Evolutionary conservation across 2,113 vertebrate species (phyloP).

Genomic region (Rhinichthys klamathensis): DNA sequence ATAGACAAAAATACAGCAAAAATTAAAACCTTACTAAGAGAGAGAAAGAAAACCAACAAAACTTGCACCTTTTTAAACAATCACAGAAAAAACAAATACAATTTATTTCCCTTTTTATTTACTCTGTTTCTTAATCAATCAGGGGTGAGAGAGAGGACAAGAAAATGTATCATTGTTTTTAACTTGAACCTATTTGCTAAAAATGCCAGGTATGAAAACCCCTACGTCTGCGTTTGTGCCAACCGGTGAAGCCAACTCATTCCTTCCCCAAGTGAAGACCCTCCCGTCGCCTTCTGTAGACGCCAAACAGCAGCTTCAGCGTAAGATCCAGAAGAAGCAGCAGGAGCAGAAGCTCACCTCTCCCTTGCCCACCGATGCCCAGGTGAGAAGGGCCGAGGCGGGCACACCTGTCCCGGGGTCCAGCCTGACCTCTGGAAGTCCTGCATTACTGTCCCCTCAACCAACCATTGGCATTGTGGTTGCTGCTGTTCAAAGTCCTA

Average conservation of each 20-base stretch:
- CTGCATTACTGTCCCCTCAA: slow-evolving; percentile 86
- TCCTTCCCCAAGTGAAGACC: slow-evolving; percentile 88
- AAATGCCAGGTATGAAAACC: slow-evolving; percentile 82
- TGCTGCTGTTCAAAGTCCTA: slow-evolving; percentile 86
- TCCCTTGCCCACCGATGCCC: slow-evolving; percentile 81
- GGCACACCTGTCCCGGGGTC: slow-evolving; percentile 70
- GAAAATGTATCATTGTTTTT: not conserved
- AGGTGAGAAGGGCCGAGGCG: slow-evolving; percentile 80
- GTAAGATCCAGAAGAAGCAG: slow-evolving; percentile 91
- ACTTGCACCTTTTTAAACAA: too few species aligned
- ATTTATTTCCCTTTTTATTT: too few species aligned
- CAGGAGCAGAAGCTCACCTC: slow-evolving; percentile 89
- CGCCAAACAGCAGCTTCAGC: slow-evolving; percentile 88
- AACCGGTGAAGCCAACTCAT: slow-evolving; percentile 86
- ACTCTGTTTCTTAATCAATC: too few species aligned
- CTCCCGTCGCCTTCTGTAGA: slow-evolving; percentile 84
- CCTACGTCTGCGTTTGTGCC: slow-evolving; percentile 86
- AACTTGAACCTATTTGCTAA: slow-evolving; percentile 1
- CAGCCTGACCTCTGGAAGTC: slow-evolving; percentile 81
- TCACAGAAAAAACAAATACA: too few species aligned
- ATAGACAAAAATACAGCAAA: too few species aligned
- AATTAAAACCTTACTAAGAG: too few species aligned
- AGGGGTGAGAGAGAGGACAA: too few species aligned
- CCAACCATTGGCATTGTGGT: slow-evolving; percentile 87
- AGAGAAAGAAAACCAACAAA: too few species aligned